These are phyloP conservation scores for Tetranychus piercei DNA, from an alignment of 2,888 invertebrate species.

Conservation along the genomic window DNA sequence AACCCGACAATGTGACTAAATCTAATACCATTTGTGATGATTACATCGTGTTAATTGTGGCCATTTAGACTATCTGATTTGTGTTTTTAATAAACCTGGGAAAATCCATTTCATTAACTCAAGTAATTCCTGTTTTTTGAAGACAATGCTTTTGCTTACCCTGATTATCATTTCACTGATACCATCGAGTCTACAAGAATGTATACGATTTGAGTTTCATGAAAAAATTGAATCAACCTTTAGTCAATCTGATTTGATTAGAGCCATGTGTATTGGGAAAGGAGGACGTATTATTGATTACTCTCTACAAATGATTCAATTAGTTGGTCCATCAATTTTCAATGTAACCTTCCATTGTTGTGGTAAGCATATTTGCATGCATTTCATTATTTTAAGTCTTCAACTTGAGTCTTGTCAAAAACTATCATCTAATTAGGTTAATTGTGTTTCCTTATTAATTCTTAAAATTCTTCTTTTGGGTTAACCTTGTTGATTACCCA, in stretches of 20 bases:
- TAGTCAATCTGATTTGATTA: not conserved
- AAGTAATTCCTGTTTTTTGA: too few relatives aligned
- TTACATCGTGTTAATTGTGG: too few relatives aligned
- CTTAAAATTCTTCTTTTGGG: too few relatives aligned
- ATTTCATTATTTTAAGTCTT: not conserved
- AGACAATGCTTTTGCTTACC: too few relatives aligned
- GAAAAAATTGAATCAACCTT: not conserved
- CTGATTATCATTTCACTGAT: not conserved
- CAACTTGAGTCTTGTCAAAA: not conserved
- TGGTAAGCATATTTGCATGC: not conserved
- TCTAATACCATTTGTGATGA: too few relatives aligned
- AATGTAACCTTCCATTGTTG: conserved; percentile 8
- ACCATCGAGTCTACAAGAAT: not conserved
- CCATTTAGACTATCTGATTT: too few relatives aligned
- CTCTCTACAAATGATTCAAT: not conserved
- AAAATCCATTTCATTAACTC: too few relatives aligned
- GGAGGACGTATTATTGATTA: not conserved
- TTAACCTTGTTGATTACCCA: too few relatives aligned
- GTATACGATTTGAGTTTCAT: conserved; percentile 6
- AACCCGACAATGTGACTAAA: too few relatives aligned
- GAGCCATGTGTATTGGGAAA: not conserved
- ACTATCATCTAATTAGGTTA: not conserved
- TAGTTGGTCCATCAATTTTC: not conserved
- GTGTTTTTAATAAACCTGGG: too few relatives aligned
- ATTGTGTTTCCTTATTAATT: not conserved